Percentiles rank a stretch among this genome's conserved stretches.
phyloP scores from a whole-genome alignment of 1,140 invertebrate species.

The Conus ventricosus region DNA sequence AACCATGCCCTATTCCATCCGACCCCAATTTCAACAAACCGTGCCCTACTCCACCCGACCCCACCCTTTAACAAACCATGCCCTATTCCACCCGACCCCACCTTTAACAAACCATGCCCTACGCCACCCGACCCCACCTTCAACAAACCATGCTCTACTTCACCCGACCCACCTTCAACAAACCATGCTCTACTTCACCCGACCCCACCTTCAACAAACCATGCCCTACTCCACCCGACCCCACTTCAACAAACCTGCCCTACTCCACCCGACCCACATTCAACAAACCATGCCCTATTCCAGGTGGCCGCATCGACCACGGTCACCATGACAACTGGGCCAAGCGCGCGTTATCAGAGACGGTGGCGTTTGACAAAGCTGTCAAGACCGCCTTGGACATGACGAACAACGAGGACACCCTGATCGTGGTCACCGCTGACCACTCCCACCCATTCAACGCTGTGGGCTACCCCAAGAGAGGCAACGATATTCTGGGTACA shows the following conservation, averaged over 20 bases:
- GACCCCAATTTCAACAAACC: too few species aligned
- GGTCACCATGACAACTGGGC: slow-evolving; percentile 90
- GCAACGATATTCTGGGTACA: slow-evolving; percentile 72
- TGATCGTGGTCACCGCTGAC: slow-evolving; percentile 92
- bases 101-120: too few species aligned
- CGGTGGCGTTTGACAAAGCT: slow-evolving; percentile 84
- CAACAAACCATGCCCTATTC: neutral
- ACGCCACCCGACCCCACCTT: too few species aligned
- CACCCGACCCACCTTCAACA: too few species aligned
- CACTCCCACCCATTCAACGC: slow-evolving; percentile 79
- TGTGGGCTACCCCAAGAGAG: slow-evolving; percentile 65
- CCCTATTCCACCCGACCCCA: neutral
- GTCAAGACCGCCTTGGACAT: slow-evolving; percentile 81
- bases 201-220: too few species aligned
- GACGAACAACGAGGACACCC: slow-evolving; percentile 81
- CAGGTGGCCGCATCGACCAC: slow-evolving; percentile 84
- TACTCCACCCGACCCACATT: too few species aligned
- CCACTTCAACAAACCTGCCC: too few species aligned
- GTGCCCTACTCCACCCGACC: slow-evolving; percentile 16
- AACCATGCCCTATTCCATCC: slow-evolving; percentile 17
- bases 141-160: too few species aligned
- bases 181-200: too few species aligned
- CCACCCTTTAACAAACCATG: too few species aligned
- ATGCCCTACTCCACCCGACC: too few species aligned
- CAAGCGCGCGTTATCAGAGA: slow-evolving; percentile 86